Evolutionary conservation across 2,113 vertebrate species (phyloP).

Genomic region (Pelecanus crispus): DNA sequence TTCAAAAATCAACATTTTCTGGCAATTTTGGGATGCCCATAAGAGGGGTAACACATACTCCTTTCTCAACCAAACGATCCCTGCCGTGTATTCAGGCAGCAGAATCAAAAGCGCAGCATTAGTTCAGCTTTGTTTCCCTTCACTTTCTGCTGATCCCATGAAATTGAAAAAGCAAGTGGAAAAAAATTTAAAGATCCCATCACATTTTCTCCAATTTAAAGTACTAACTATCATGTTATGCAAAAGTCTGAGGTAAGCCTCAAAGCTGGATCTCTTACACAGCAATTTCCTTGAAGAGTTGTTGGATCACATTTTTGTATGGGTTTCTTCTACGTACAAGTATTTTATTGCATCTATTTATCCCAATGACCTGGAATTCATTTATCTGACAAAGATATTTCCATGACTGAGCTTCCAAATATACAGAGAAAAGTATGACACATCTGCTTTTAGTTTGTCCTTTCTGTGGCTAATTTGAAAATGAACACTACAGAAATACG

Average conservation of each 20-base stretch:
- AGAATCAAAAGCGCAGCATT: neutral
- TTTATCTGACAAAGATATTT: constrained; percentile 38
- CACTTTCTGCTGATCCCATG: constrained; percentile 27
- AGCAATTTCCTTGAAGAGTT: constrained; percentile 37
- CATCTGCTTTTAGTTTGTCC: constrained; percentile 45
- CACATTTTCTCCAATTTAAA: constrained; percentile 8
- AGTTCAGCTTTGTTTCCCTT: constrained; percentile 8
- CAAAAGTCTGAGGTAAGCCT: constrained; percentile 53
- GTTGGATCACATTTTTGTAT: constrained; percentile 9
- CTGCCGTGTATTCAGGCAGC: neutral
- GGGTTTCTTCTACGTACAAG: neutral
- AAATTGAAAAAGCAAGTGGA: constrained; percentile 26
- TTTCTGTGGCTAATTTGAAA: constrained; percentile 21
- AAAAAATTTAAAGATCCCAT: neutral
- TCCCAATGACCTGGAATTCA: constrained; percentile 39
- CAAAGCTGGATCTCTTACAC: constrained; percentile 25
- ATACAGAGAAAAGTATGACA: neutral
- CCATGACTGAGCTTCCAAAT: neutral
- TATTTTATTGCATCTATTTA: constrained; percentile 37
- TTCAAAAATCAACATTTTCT: neutral
- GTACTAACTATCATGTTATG: constrained; percentile 7
- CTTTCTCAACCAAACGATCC: neutral
- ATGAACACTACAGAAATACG: neutral
- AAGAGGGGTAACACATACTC: neutral
- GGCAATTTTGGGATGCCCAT: neutral